A percentile compares a stretch with the other conserved stretches of the same genome.
Evolutionary conservation across 2,888 invertebrate species (phyloP).

Genomic region (Agrochola lychnidis): DNA sequence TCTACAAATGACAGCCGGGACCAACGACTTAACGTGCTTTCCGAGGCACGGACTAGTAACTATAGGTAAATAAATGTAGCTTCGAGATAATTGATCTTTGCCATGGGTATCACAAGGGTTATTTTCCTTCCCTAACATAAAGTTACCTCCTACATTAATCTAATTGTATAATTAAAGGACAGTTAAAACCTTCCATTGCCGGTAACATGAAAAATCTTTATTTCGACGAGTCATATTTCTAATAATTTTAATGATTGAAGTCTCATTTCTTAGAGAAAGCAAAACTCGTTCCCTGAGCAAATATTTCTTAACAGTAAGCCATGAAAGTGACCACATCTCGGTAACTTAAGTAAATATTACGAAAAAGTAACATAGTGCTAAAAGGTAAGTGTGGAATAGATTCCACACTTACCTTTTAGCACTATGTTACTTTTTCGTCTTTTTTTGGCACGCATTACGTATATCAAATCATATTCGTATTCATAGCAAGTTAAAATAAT

Average conservation of each 20-base stretch:
- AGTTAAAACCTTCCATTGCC: background rate
- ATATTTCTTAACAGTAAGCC: constrained; percentile 19
- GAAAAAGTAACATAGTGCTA: constrained; percentile 14
- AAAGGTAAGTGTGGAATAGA: background rate
- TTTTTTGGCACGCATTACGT: too few species aligned
- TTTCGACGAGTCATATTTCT: background rate
- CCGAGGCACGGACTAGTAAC: too few species aligned
- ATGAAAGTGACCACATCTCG: constrained; percentile 16
- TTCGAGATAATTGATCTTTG: background rate
- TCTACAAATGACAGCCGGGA: too few species aligned
- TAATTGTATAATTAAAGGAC: background rate
- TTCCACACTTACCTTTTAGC: too few species aligned
- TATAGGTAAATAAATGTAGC: background rate
- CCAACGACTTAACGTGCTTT: too few species aligned
- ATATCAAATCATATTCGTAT: too few species aligned
- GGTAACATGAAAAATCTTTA: background rate
- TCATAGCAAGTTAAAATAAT: background rate
- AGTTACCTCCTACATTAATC: background rate
- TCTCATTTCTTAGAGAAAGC: constrained; percentile 20
- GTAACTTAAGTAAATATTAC: background rate
- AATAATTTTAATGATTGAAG: background rate
- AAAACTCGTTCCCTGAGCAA: background rate
- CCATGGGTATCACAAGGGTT: background rate
- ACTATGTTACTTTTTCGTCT: too few species aligned
- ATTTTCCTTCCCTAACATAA: background rate